Evolutionary conservation across 2,113 vertebrate species (phyloP), one percentile per base, ranked within the genome.

Genomic region (Cinclus cinclus): DNA sequence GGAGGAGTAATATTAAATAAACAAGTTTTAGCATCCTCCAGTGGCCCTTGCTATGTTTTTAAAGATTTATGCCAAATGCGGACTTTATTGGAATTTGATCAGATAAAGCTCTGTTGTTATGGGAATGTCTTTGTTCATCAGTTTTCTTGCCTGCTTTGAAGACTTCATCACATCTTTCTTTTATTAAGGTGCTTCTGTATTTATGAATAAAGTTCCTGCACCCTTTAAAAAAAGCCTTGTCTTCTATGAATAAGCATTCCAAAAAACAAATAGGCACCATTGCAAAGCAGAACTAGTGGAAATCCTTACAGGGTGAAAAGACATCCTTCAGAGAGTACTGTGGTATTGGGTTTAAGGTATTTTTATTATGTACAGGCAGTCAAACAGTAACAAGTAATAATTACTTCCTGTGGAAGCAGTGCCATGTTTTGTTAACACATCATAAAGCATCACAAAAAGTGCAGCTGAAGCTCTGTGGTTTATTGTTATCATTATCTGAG

Each of bases 51-150:
- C 88, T 94, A 65, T 96, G 93, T 98, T 97, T 97, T 95, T 91
- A 96, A 96, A 97, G 93, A 95, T 97, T 97, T 95, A 82, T 87
- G 95, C 80, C 97, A 97, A 96, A 97, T 96, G 84, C 90, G 88
- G 88, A 65, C 93, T 98, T 98, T 97, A 96, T 97, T 97, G 94
- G 89, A 96, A 96, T 96, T 92, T 70, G 63, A 95, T 98, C 97
- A 91, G 92, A 97, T 97, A 96, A 97, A 95, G 77, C 83, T 94
- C 82, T 46, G 42, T 95, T 90, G 87, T 95, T 97, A 91, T 93
- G 92, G 91, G 82, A 97, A 97, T 96, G 83, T 88, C 92, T 98
- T 96, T 96, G 89, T 94, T 96, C 83, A 81, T 92, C 80, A 41
- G 62, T 91, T 89, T 90, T 94, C 90, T 96, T 92, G 64, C 85